Conservation (phyloP, 2,797 vertebrate species). For the Melanotaenia maccullochi region DNA sequence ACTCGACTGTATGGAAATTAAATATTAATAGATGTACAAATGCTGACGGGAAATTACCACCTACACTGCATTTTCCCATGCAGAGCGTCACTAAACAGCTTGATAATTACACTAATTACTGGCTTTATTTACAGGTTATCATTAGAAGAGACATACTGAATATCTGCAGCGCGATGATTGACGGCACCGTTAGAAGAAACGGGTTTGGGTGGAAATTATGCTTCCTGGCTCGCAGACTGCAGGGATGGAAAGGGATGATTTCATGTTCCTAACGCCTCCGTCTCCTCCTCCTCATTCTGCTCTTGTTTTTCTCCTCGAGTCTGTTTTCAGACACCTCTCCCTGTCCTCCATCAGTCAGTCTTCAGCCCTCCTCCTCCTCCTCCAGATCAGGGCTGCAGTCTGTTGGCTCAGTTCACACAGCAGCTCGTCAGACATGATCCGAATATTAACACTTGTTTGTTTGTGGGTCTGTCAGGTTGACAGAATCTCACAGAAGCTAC, state of each 20-base stretch:
- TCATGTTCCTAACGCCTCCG: constrained; percentile 1
- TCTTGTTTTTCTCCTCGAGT: not conserved
- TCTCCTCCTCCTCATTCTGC: constrained; percentile 11
- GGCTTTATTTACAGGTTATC: not conserved
- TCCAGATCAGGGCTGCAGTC: no score
- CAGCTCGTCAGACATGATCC: no score
- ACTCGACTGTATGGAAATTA: not conserved
- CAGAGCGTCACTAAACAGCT: not conserved
- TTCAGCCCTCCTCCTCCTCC: not conserved
- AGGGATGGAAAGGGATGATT: constrained; percentile 7
- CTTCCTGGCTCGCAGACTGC: not conserved
- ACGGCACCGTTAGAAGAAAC: not conserved
- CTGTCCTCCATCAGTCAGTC: not conserved
- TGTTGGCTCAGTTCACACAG: no score
- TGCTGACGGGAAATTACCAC: not conserved
- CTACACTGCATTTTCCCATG: not conserved
- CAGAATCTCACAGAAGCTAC: no score
- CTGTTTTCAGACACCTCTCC: not conserved
- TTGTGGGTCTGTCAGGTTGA: no score
- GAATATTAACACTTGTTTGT: no score
- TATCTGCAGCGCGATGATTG: not conserved
- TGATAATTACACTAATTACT: not conserved
- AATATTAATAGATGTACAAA: constrained; percentile 4
- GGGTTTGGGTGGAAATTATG: not conserved
- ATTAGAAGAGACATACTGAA: not conserved